Conservation (phyloP, 2,888 invertebrate genomes). For the Folsomia candida region DNA sequence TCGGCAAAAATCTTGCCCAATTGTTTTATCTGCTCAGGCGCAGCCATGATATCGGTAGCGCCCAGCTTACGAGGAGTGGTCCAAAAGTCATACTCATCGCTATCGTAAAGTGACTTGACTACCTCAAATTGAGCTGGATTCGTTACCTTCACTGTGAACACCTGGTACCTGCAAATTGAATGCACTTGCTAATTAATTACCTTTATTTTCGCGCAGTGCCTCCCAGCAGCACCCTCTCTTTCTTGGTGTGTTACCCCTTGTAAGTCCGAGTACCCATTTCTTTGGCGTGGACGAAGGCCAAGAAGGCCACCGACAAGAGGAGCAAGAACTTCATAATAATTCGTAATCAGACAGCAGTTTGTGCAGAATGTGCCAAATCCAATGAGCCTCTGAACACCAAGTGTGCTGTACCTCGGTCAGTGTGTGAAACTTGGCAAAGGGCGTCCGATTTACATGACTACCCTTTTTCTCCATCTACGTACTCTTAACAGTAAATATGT, state of each 20-base stretch:
- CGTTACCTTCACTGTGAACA: conserved; percentile 56
- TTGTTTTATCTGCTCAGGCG: conserved; percentile 14
- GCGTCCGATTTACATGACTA: no score
- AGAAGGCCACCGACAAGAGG: no score
- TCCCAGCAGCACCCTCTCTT: no score
- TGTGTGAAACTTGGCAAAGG: no score
- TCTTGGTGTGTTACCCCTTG: background rate
- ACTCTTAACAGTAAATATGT: no score
- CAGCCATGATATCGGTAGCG: conserved; percentile 60
- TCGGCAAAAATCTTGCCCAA: conserved; percentile 15
- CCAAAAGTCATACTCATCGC: conserved; percentile 62
- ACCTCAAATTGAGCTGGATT: conserved; percentile 56
- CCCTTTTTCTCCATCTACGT: no score
- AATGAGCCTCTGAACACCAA: no score
- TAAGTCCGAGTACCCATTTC: background rate
- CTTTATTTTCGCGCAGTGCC: no score
- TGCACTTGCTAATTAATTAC: background rate
- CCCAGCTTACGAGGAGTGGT: conserved; percentile 59
- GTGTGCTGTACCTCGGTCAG: no score
- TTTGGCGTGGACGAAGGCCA: background rate
- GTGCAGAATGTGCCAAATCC: no score
- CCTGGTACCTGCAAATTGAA: conserved; percentile 34
- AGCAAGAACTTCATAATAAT: no score
- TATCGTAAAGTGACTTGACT: conserved; percentile 56
- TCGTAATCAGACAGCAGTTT: no score